Conservation (phyloP, 2,797 vertebrate species). For the Channa striata region DNA sequence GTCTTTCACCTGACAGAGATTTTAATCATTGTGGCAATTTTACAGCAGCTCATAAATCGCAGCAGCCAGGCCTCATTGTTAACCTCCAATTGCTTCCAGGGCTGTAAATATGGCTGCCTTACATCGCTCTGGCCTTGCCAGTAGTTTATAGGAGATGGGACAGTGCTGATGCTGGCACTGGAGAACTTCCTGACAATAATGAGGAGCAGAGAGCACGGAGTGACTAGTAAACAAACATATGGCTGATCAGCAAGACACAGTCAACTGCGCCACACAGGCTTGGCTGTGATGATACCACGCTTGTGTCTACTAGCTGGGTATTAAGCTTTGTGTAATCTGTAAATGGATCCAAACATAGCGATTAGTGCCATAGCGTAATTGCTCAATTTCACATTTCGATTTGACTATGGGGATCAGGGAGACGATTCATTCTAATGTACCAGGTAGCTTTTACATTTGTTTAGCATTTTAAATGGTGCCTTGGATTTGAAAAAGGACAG, state of each 20-base stretch:
- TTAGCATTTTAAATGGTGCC: conserved; percentile 38
- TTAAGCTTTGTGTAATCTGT: conserved; percentile 51
- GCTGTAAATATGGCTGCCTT: conserved; percentile 79
- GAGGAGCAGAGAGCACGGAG: conserved; percentile 52
- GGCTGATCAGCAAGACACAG: conserved; percentile 46
- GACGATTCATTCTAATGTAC: conserved; percentile 12
- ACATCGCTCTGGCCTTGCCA: conserved; percentile 71
- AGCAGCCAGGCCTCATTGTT: conserved; percentile 77
- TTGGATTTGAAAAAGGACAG: conserved; percentile 19
- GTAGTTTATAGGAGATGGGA: conserved; percentile 74
- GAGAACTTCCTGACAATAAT: conserved; percentile 60
- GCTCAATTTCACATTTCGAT: conserved; percentile 49
- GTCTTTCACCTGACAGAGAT: conserved; percentile 72
- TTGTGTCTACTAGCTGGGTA: background rate
- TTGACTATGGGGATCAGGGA: conserved; percentile 25
- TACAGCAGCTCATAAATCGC: conserved; percentile 73
- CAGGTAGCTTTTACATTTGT: conserved; percentile 29
- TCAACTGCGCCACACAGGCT: conserved; percentile 11
- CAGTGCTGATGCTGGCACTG: conserved; percentile 42
- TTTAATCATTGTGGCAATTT: conserved; percentile 83
- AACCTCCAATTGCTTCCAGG: conserved; percentile 80
- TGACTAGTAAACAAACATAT: conserved; percentile 77
- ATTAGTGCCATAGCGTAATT: conserved; percentile 37
- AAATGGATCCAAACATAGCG: conserved; percentile 47
- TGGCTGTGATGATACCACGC: conserved; percentile 20